Base-by-base conservation (phyloP, 2,797 vertebrate species). In the Taenioides sp. region DNA sequence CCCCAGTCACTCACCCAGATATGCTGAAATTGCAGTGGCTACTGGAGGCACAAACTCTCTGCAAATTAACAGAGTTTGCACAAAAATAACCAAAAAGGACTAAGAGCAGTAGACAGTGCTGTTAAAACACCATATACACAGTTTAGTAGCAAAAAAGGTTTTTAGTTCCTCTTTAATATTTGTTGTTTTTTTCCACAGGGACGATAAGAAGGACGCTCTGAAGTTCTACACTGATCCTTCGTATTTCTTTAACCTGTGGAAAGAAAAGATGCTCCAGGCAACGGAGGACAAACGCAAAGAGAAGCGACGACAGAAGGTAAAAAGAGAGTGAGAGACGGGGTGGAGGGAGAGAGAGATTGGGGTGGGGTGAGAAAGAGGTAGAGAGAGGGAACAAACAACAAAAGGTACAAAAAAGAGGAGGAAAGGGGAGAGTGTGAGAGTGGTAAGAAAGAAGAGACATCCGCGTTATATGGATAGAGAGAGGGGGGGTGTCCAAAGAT, bases 221-320 rank as follows among this genome's bases (percentile, higher is more conserved):
- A 96, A 97, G 84, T 97, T 97, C 88, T 97, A 97, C 91, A 97
- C 96, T 0, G 96, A 97, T 80, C 95, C 96, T 1, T 97, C 96
- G 0, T 97, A 97, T 90, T 97, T 97, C 93, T 97, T 97, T 81
- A 96, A 93, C 88, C 88, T 97, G 74, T 97, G 96, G 96, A 97
- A 96, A 73, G 96, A 97, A 91, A 97, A 97, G 86, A 97, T 97
- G 96, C 90, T 97, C 77, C 96, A 97, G 91, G 96, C 95, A 0
- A 97, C 96, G 0, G 96, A 97, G 71, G 95, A 97, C 86, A 97
- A 97, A 69, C 94, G 96, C 75, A 97, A 97, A 86, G 96, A 97
- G 89, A 96, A 96, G 83, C 91, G 96, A 69, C 91, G 96, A 60
- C 96, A 97, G 88, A 97, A 97, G 94, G 96, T 96, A 1, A n/a